Evolutionary conservation across 1,140 invertebrate genomes (phyloP).

Genomic region (Phymorhynchus buccinoides): DNA sequence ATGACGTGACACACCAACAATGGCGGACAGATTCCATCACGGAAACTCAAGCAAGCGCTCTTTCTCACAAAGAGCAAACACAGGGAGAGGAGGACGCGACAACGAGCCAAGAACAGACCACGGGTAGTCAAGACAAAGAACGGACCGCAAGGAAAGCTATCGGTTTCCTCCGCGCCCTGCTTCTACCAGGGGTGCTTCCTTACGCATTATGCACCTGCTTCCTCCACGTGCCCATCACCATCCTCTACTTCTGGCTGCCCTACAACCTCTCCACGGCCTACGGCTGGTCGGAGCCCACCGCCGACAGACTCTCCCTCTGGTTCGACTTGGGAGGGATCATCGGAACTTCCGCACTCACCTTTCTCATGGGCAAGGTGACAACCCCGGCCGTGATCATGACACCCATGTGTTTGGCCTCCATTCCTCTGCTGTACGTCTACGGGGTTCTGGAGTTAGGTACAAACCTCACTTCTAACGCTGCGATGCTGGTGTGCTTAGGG

Average conservation of each 20-base stretch:
- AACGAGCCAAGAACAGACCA: not conserved
- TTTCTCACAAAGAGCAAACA: too few relatives aligned
- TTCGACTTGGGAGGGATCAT: slow-evolving; percentile 76
- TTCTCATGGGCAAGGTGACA: slow-evolving; percentile 58
- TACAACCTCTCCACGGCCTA: slow-evolving; percentile 73
- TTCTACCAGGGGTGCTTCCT: slow-evolving; percentile 74
- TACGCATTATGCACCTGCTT: slow-evolving; percentile 76
- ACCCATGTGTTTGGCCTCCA: slow-evolving; percentile 62
- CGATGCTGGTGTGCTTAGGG: slow-evolving; percentile 73
- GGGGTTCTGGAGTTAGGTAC: slow-evolving; percentile 12
- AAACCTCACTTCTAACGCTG: slow-evolving; percentile 66
- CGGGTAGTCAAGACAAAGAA: not conserved
- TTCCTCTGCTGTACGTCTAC: slow-evolving; percentile 67
- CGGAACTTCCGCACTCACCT: slow-evolving; percentile 66
- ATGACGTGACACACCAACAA: too few relatives aligned
- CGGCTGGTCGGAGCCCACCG: slow-evolving; percentile 71
- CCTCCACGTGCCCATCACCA: slow-evolving; percentile 76
- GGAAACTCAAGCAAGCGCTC: too few relatives aligned
- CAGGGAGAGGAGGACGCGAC: too few relatives aligned
- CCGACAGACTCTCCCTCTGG: slow-evolving; percentile 75
- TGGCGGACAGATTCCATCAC: too few relatives aligned
- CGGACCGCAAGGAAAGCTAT: slow-evolving; percentile 52
- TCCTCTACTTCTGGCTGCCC: slow-evolving; percentile 77
- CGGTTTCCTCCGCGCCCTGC: slow-evolving; percentile 70
- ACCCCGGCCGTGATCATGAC: slow-evolving; percentile 66